These are phyloP conservation scores for Geothlypis trichas DNA, from an alignment of 2,113 vertebrate genomes.

Conservation along the genomic window DNA sequence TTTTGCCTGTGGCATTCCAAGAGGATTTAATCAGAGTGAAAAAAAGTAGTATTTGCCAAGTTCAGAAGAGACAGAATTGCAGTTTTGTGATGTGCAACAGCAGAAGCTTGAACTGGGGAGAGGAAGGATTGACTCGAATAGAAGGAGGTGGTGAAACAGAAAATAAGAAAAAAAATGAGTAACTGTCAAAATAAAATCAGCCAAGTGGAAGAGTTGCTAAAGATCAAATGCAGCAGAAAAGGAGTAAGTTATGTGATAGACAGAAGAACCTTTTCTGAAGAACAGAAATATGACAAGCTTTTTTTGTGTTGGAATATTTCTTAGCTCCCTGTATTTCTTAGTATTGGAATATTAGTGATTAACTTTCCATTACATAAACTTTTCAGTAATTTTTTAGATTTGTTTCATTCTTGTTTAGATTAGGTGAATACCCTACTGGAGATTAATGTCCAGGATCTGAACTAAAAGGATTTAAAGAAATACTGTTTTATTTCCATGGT, in stretches of 20 bases:
- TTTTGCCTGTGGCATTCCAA: neutral
- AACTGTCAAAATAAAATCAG: neutral
- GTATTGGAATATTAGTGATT: neutral
- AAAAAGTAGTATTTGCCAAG: neutral
- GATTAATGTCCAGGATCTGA: neutral
- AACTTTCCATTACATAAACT: neutral
- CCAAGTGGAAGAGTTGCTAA: neutral
- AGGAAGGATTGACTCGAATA: neutral
- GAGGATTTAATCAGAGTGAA: neutral
- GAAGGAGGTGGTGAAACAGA: neutral
- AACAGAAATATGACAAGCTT: neutral
- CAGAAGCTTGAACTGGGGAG: neutral
- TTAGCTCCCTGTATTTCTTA: neutral
- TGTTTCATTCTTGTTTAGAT: neutral
- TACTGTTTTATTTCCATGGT: neutral
- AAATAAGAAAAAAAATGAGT: neutral
- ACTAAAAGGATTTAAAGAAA: neutral
- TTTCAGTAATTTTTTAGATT: neutral
- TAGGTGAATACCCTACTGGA: neutral
- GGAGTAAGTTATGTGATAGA: neutral
- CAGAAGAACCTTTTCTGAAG: neutral
- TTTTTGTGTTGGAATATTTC: neutral
- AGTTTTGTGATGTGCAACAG: neutral
- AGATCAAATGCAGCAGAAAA: neutral
- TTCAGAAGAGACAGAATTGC: neutral